Base-by-base conservation (phyloP, 2,113 vertebrate species). In the Cyprinodon variegatus region DNA sequence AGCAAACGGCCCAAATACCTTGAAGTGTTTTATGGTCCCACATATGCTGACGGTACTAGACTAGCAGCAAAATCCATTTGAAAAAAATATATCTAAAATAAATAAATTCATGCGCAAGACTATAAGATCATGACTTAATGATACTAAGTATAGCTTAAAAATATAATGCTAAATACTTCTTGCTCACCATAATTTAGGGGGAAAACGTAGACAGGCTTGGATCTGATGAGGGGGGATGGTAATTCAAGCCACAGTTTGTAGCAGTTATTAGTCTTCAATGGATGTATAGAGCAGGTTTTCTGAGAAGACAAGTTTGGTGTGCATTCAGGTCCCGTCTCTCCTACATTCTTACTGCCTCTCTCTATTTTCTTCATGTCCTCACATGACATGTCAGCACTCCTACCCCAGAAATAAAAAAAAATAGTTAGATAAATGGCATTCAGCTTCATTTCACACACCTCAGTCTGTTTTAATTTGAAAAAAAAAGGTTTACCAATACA, bases 201-300 rank as follows among this genome's bases (percentile, higher is more conserved):
- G 12, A 93, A 83, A 1, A 99, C 75, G 85, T 96, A 97, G 1
- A 86, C 50, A 3, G 96, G 95, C 66, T 92, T 90, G 64, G 97
- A 98, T 14, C 92, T 85, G 70, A 99, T 88, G 0, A 91, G 82
- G 0, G 65, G 71, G 11, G 96, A 94, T 4, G 91, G 77, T 20
- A 96, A 86, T 65, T 96, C 95, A 57, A 99, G 80, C 98, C 97
- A 98, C 91, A 99, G 93, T 79, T 95, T 95, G 22, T 98, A 96
- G 79, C 96, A 97, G 29, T 29, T 29, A 75, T 93, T 96, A 50
- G 96, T 92, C 79, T 95, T 95, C 77, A 99, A 91, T 1, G 94
- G 94, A 48, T 93, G 88, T 82, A 98, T 95, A 2, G 91, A 91
- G 79, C 97, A 98, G 68, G 93, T 90, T 0, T 65, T 59, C 57